phyloP scores from a whole-genome alignment of 2,113 vertebrate species.

The Protobothrops mucrosquamatus region DNA sequence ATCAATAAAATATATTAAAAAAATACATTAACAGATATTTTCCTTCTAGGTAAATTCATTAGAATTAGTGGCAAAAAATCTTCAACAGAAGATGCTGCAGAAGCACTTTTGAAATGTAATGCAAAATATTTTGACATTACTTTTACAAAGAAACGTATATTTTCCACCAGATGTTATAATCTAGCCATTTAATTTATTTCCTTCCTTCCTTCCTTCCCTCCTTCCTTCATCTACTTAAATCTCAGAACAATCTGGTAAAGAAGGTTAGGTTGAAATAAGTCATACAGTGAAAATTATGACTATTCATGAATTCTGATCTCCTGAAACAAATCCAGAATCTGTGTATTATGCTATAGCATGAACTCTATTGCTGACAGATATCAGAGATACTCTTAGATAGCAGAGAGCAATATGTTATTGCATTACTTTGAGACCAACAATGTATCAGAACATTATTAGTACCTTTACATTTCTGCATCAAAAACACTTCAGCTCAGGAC shows the following conservation, averaged over 20 bases:
- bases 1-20: not conserved
- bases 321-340: not conserved
- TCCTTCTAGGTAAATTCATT: not conserved
- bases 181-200: not conserved
- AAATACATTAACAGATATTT: not conserved
- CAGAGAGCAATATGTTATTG: not conserved
- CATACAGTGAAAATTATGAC: not conserved
- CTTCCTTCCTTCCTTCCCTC: not conserved
- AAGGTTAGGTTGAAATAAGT: constrained; percentile 1
- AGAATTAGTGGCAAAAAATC: not conserved
- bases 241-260: not conserved
- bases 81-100: not conserved
- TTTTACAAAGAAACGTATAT: not conserved
- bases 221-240: not conserved
- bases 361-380: not conserved
- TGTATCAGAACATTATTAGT: not conserved
- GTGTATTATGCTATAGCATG: not conserved
- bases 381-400: not conserved
- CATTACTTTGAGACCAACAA: not conserved
- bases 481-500: constrained; percentile 14
- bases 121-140: not conserved
- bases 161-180: not conserved
- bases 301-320: not conserved
- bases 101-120: not conserved
- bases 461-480: not conserved